Percentiles rank a stretch among this genome's conserved stretches.
These are phyloP conservation scores for Parazoanthus darwini DNA, from an alignment of 92 coral and sea anemone species.

Conservation along the genomic window DNA sequence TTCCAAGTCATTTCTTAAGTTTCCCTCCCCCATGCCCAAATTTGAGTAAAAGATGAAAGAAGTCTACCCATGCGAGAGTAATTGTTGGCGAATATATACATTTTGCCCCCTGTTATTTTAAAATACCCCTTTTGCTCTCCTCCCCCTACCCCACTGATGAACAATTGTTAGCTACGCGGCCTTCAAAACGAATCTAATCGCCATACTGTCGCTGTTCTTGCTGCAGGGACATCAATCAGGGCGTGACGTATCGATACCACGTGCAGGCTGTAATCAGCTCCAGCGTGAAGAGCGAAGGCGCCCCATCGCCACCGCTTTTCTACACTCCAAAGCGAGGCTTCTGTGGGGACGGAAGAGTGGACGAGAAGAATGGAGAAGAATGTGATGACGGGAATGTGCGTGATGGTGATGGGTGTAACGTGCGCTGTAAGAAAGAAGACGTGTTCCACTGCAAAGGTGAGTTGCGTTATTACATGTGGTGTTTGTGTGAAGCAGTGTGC, in stretches of 20 bases:
- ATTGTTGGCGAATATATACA: no score
- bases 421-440: constrained; percentile 95
- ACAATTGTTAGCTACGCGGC: no score
- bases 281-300: constrained; percentile 62
- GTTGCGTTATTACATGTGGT: background rate
- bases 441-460: constrained; percentile 93
- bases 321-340: constrained; percentile 91
- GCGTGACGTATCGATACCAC: constrained; percentile 67
- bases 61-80: no score
- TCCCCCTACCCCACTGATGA: no score
- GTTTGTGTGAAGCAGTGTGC: background rate
- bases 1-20: no score
- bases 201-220: background rate
- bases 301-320: constrained; percentile 84
- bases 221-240: constrained; percentile 56
- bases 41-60: no score
- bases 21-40: no score
- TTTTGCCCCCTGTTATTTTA: no score
- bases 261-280: constrained; percentile 84
- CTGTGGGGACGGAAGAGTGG: constrained; percentile 96
- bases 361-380: constrained; percentile 83
- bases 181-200: background rate
- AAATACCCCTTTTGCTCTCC: no score
- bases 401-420: constrained; percentile 95
- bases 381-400: constrained; percentile 97